A percentile compares a stretch with the other conserved stretches of the same genome.
These are phyloP conservation scores for Ceyx margarethae DNA, from an alignment of 2,113 vertebrate species.

Conservation along the genomic window DNA sequence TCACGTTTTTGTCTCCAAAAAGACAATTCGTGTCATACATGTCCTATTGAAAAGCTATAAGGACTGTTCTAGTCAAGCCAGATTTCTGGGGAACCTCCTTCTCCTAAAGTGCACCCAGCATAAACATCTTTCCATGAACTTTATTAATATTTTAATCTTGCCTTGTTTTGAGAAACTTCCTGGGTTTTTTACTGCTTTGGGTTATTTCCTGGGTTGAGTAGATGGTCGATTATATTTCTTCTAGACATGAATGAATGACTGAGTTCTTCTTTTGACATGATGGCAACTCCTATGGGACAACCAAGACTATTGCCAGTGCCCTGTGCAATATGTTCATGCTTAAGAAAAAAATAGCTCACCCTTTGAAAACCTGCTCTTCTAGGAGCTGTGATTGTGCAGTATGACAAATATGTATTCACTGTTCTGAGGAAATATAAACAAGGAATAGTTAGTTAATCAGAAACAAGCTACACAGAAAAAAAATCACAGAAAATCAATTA, in stretches of 20 bases:
- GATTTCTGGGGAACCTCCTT: background rate
- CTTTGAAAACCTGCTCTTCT: background rate
- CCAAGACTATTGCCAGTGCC: background rate
- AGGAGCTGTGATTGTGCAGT: background rate
- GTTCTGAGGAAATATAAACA: background rate
- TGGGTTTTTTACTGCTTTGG: background rate
- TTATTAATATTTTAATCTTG: background rate
- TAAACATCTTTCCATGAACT: background rate
- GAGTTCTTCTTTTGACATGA: background rate
- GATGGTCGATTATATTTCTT: background rate
- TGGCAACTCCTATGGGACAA: background rate
- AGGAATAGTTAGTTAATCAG: background rate
- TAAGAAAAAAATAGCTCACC: background rate
- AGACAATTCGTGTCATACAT: background rate
- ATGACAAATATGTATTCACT: background rate
- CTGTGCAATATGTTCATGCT: background rate
- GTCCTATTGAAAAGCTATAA: background rate
- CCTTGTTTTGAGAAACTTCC: background rate
- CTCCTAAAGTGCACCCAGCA: background rate
- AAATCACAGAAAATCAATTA: background rate
- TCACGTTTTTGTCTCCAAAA: background rate
- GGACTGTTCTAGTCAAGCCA: accelerated
- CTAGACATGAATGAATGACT: background rate
- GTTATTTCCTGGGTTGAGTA: background rate
- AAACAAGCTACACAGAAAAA: background rate